Evolutionary conservation across 2,888 invertebrate species (phyloP), one percentile per base, ranked within the genome.

Genomic region (Campopleginae sp.): DNA sequence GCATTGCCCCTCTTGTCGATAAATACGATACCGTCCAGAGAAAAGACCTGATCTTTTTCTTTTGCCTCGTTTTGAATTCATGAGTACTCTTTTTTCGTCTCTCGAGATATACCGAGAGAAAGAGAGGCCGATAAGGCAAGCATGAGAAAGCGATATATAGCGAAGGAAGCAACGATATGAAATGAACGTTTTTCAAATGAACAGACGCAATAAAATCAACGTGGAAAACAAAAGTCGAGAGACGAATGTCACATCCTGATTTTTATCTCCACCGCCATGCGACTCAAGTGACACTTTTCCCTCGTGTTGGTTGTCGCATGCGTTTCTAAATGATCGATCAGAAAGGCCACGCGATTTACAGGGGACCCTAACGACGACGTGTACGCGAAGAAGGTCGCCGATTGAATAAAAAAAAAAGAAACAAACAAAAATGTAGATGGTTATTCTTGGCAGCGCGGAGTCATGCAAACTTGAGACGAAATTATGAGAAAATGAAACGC

Each of bases 1-100:
- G 85, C 82, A 84, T 84, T 84, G 86, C 85, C 81, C 86, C 78
- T 77, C 86, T 80, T 90, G 92, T 93, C 93, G 92, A 93, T 93
- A 92, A 92, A 92, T 91, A 91, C 91, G 91, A 90, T 89, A 89
- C 88, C 86, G 79, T 70, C 33, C 83, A 77, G 74, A 66, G 80
- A 81, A 77, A 82, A 79, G 70, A 78, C 58, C 68, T 74, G 44
- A 58, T 54, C 63, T 74, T 72, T 83, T 80, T 80, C 7, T 66
- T 71, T 85, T 71, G 51, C 12, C 38, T 71, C 46, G 44, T 80
- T 77, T 74, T 48, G 27, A 63, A 71, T 63, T 79, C 33, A 63
- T 48, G 79, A 8, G 61, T 46, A 42, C 51, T 14, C 46, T 77
- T 82, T 63, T 76, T 65, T 76, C 23, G 51, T 58, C 31, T 66